These are phyloP conservation scores for Tragelaphus strepsiceros DNA, from an alignment of 2,113 vertebrate species.

Conservation along the genomic window DNA sequence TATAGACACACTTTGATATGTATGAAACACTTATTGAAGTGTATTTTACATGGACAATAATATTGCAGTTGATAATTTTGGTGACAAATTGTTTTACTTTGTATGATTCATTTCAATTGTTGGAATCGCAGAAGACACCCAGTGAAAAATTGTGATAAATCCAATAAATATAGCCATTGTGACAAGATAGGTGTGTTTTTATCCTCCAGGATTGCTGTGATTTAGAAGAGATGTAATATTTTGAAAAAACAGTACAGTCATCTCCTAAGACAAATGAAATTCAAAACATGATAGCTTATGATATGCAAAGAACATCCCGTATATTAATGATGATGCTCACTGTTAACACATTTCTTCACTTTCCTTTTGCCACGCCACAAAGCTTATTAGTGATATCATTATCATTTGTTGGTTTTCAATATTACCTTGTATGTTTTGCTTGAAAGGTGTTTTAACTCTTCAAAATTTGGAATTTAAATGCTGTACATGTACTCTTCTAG, in stretches of 20 bases:
- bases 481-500: neutral
- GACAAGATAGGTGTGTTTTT: neutral
- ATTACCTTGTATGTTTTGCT: neutral
- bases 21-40: neutral
- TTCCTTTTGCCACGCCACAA: accelerated
- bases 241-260: neutral
- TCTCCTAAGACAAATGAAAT: neutral
- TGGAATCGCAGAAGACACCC: neutral
- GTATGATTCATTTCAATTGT: neutral
- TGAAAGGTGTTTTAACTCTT: neutral
- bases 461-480: neutral
- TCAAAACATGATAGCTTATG: neutral
- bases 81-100: neutral
- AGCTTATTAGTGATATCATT: neutral
- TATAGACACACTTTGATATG: neutral
- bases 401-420: neutral
- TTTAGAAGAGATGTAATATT: neutral
- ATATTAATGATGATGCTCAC: neutral
- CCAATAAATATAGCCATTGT: neutral
- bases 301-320: neutral
- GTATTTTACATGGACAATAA: neutral
- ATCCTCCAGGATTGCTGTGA: neutral
- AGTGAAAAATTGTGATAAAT: neutral
- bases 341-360: neutral
- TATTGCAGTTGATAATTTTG: neutral